Conservation (phyloP, 92 coral and sea anemone genomes). For the Bergia puertoricense region DNA sequence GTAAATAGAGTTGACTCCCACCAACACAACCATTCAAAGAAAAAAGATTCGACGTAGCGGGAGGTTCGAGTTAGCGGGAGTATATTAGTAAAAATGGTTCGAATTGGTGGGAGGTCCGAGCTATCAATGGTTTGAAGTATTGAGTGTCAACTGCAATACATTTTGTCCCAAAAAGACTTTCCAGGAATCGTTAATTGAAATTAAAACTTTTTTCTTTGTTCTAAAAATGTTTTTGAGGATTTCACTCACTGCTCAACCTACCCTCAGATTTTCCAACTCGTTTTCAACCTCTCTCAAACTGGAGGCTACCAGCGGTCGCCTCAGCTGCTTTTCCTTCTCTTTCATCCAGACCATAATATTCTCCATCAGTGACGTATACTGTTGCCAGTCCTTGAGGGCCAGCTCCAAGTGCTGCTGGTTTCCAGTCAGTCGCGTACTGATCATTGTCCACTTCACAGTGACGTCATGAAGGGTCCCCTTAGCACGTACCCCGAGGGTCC, state of each 20-base stretch:
- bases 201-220: no score
- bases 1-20: no score
- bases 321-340: constrained; percentile 81
- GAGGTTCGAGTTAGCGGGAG: no score
- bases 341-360: constrained; percentile 95
- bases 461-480: constrained; percentile 66
- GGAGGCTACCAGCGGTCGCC: constrained; percentile 66
- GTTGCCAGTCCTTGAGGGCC: constrained; percentile 95
- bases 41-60: no score
- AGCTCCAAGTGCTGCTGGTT: constrained; percentile 92
- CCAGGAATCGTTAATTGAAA: no score
- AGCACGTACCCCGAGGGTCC: constrained; percentile 68
- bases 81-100: no score
- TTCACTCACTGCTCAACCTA: constrained; percentile 3
- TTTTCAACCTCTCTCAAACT: constrained; percentile 73
- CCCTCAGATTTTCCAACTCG: constrained; percentile 84
- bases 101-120: no score
- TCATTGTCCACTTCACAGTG: constrained; percentile 76
- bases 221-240: no score
- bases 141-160: no score
- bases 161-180: no score
- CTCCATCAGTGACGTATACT: constrained; percentile 91
- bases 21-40: no score
- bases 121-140: no score
- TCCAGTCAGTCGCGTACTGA: constrained; percentile 75